A percentile compares a stretch with the other conserved stretches of the same genome.
Evolutionary conservation across 2,888 invertebrate species (phyloP).

Genomic region (Nemoura dubitans): DNA sequence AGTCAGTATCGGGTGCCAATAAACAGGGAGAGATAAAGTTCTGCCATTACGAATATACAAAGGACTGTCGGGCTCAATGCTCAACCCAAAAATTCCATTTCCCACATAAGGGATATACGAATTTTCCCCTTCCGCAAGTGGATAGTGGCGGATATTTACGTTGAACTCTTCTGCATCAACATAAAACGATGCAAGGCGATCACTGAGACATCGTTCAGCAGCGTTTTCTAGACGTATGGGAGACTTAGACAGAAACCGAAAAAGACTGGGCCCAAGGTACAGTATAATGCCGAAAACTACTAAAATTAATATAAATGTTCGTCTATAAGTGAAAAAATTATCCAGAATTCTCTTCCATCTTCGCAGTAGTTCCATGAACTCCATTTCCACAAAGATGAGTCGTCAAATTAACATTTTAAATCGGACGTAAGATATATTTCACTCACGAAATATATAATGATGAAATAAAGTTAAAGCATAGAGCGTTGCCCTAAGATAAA

Average conservation of each 20-base stretch:
- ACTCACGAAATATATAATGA: background rate
- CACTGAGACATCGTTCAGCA: conserved; percentile 72
- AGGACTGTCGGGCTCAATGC: conserved; percentile 69
- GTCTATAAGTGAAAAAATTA: conserved; percentile 52
- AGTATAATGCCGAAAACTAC: conserved; percentile 67
- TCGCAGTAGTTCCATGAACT: conserved; percentile 45
- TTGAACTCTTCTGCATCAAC: conserved; percentile 71
- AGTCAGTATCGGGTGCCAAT: conserved; percentile 72
- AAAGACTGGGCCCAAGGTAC: conserved; percentile 72
- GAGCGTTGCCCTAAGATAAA: background rate
- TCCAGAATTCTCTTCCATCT: conserved; percentile 48
- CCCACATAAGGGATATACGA: conserved; percentile 78
- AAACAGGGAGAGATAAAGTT: conserved; percentile 71
- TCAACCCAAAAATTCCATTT: conserved; percentile 76
- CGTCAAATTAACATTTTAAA: conserved; percentile 8
- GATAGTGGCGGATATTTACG: conserved; percentile 71
- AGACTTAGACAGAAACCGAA: conserved; percentile 66
- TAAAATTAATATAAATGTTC: conserved; percentile 64
- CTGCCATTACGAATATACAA: conserved; percentile 74
- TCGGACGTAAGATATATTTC: background rate
- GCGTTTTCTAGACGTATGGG: conserved; percentile 62
- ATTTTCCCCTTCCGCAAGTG: conserved; percentile 65
- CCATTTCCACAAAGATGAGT: conserved; percentile 38
- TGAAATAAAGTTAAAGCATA: background rate
- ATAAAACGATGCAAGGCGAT: conserved; percentile 70